Evolutionary conservation across 2,888 invertebrate species (phyloP).

Genomic region (Drosophila borborema): DNA sequence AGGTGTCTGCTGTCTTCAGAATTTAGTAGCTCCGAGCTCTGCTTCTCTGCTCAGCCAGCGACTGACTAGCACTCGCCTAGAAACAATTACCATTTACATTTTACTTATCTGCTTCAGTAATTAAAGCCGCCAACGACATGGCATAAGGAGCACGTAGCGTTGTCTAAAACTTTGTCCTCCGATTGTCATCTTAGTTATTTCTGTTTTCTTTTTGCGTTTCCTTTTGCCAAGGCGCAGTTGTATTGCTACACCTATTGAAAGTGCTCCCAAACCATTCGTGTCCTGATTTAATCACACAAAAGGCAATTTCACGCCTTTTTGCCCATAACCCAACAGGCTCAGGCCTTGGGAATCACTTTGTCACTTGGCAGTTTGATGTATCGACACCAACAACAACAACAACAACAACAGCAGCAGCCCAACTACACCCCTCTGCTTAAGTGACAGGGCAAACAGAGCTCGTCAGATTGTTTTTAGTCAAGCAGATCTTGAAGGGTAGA

Average conservation of each 20-base stretch:
- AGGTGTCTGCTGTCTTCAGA: slow-evolving; percentile 78
- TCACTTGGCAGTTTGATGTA: slow-evolving; percentile 78
- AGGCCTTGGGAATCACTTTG: slow-evolving; percentile 69
- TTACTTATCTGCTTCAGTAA: slow-evolving; percentile 67
- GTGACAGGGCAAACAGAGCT: slow-evolving; percentile 43
- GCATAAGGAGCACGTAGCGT: slow-evolving; percentile 72
- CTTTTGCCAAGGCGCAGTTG: slow-evolving; percentile 19
- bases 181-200: slow-evolving; percentile 73
- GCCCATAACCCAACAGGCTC: slow-evolving; percentile 25
- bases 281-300: slow-evolving; percentile 79
- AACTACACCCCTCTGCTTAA: slow-evolving; percentile 14
- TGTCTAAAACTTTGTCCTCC: slow-evolving; percentile 40
- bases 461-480: slow-evolving; percentile 47
- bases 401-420: slow-evolving; percentile 44
- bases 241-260: background rate
- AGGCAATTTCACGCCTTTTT: slow-evolving; percentile 84
- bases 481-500: slow-evolving; percentile 75
- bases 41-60: background rate
- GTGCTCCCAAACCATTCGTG: slow-evolving; percentile 20
- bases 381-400: slow-evolving; percentile 67
- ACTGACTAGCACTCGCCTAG: slow-evolving; percentile 18
- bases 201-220: slow-evolving; percentile 51
- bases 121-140: slow-evolving; percentile 56
- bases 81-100: slow-evolving; percentile 77
- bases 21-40: slow-evolving; percentile 19